Conservation (phyloP, 2,797 vertebrate genomes). For the Botia almorhae region DNA sequence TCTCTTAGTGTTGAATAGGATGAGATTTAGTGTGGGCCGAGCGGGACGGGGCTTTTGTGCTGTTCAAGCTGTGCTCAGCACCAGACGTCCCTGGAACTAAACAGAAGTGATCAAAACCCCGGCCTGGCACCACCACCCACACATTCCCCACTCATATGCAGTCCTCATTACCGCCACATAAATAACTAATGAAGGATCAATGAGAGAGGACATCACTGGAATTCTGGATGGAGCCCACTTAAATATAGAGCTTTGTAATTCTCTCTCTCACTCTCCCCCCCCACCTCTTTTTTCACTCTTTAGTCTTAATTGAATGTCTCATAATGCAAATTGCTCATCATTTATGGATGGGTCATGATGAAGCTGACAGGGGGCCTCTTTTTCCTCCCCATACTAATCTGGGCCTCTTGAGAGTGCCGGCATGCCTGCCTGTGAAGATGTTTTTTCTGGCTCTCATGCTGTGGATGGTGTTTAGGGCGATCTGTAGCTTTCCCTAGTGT, state of each 20-base stretch:
- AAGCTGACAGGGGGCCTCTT: constrained; percentile 59
- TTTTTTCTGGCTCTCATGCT: neutral
- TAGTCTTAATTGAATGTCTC: constrained; percentile 71
- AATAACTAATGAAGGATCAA: constrained; percentile 71
- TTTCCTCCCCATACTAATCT: constrained; percentile 18
- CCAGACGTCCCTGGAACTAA: constrained; percentile 55
- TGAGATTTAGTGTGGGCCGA: constrained; percentile 22
- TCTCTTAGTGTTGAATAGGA: neutral
- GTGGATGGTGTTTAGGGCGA: constrained; percentile 6
- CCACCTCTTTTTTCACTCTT: constrained; percentile 47
- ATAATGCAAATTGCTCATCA: constrained; percentile 71
- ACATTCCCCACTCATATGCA: constrained; percentile 57
- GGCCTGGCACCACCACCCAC: constrained; percentile 40
- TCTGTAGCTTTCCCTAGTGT: constrained; percentile 44
- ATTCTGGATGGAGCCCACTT: constrained; percentile 66
- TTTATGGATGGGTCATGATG: constrained; percentile 65
- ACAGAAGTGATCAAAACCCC: constrained; percentile 63
- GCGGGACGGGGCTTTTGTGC: constrained; percentile 23
- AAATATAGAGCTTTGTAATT: constrained; percentile 61
- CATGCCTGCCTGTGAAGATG: neutral
- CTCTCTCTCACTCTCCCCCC: constrained; percentile 37
- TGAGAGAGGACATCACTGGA: constrained; percentile 63
- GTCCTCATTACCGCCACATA: constrained; percentile 69
- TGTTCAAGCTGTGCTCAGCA: constrained; percentile 55
- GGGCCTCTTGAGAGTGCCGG: neutral